Evolutionary conservation across 2,888 invertebrate genomes (phyloP).

Genomic region (Taenaris catops): DNA sequence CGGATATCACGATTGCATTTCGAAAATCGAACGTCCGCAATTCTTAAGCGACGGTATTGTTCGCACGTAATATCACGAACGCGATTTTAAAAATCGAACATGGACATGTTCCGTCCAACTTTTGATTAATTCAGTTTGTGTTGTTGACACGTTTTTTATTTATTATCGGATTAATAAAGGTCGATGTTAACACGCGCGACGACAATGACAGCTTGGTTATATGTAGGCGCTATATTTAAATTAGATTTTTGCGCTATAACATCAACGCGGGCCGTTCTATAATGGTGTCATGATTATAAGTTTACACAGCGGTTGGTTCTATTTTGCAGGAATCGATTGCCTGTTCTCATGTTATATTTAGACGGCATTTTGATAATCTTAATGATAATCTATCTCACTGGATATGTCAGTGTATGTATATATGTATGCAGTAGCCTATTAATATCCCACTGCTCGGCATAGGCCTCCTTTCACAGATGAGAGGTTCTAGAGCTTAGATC

Average conservation of each 20-base stretch:
- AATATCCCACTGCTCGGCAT: too few species aligned
- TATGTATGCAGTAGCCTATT: too few species aligned
- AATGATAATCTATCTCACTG: too few species aligned
- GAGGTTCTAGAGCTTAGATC: too few species aligned
- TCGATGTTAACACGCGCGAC: conserved; percentile 48
- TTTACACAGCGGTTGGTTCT: too few species aligned
- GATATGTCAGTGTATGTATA: too few species aligned
- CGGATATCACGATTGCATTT: not conserved
- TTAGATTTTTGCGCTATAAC: conserved; percentile 44
- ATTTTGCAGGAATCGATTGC: too few species aligned
- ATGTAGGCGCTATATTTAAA: conserved; percentile 58
- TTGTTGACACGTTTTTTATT: conserved; percentile 23
- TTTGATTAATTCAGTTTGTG: conserved; percentile 15
- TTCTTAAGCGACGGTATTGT: not conserved
- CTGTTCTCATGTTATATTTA: too few species aligned
- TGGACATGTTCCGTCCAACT: conserved; percentile 2
- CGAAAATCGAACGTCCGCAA: conserved; percentile 2
- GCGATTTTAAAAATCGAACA: conserved; percentile 5
- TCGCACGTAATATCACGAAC: too few species aligned
- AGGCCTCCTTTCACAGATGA: too few species aligned
- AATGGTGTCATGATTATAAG: conserved; percentile 35
- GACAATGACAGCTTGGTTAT: conserved; percentile 65
- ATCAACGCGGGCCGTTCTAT: conserved; percentile 37
- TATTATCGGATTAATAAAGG: conserved; percentile 27
- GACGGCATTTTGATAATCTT: too few species aligned